Base-by-base conservation (phyloP, 2,113 vertebrate genomes). In the Leptodactylus fuscus region DNA sequence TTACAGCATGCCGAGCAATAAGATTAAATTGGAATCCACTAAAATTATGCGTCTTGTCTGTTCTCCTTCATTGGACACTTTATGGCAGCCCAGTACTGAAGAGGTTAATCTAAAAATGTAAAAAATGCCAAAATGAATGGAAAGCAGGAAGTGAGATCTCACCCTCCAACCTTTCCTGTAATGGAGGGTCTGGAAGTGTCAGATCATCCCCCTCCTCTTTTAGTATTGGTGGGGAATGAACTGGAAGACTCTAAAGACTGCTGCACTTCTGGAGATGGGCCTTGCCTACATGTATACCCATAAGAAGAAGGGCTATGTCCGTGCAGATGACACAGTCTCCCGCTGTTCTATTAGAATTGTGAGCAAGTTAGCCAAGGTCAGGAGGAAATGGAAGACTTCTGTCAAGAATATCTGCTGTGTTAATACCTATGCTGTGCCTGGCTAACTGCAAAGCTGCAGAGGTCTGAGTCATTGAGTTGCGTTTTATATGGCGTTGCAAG, bases 111-210 rank as follows among this genome's bases (percentile, higher is more conserved):
- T 88, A 89, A 88, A 90, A 91, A 91, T 92, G 90, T 88, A 89
- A 91, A 88, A 89, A 92, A 91, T 91, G 2, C n/a, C 88, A 89
- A 91, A 91, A 89, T 89, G 91, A 91, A 90, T 90, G 87, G 88
- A 88, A 89, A 86, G 78, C 90, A 91, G 92, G 92, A 92, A 92
- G 88, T 90, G 85, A 65, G 89, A 4, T 9, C 41, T 9, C 71
- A 38, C 83, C 74, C 58, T 0, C 8, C n/a, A 24, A 10, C 75
- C 60, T 85, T 78, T 29, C 44, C 18, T 67, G 15, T 78, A 38
- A 38, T 20, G 22, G 73, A 62, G 69, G 70, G 51, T n/a, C 81
- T 75, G 70, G 71, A 58, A 85, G 75, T 79, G 62, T 44, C 60
- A 4, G 49, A 32, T n/a, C n/a, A 44, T 36, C n/a, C 32, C 48